These are phyloP conservation scores for Mnemiopsis leidyi DNA, from an alignment of 37 sponge, comb jelly and placozoan genomes.

Conservation along the genomic window DNA sequence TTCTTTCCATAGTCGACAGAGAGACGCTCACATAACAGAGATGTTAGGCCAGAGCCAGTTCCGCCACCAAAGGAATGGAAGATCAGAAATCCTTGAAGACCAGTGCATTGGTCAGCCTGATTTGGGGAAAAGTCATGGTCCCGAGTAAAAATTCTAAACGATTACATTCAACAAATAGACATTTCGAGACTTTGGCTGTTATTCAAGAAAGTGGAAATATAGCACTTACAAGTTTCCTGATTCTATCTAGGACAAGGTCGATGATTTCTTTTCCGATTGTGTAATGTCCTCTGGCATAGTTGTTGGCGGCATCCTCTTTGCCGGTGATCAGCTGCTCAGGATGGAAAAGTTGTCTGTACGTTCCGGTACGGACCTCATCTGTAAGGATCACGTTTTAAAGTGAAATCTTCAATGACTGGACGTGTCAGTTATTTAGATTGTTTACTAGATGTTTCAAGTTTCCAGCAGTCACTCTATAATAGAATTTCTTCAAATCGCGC, in stretches of 20 bases:
- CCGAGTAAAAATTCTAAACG: too few species aligned
- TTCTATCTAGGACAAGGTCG: slow-evolving; percentile 71
- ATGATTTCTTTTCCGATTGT: slow-evolving; percentile 77
- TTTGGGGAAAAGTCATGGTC: too few species aligned
- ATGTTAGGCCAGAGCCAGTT: slow-evolving; percentile 72
- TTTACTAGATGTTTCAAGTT: too few species aligned
- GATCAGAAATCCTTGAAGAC: slow-evolving; percentile 70
- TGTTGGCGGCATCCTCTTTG: slow-evolving; percentile 81
- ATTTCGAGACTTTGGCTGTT: too few species aligned
- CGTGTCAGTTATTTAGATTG: too few species aligned
- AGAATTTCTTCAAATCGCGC: background rate
- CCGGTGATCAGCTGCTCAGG: slow-evolving; percentile 82
- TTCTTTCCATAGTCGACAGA: slow-evolving; percentile 68
- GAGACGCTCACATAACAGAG: slow-evolving; percentile 66
- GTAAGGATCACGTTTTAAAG: background rate
- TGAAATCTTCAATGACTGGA: too few species aligned
- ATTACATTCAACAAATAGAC: too few species aligned
- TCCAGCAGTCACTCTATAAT: background rate
- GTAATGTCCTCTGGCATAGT: slow-evolving; percentile 86
- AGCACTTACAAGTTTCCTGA: slow-evolving; percentile 68
- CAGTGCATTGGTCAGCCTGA: slow-evolving; percentile 69
- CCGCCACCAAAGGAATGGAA: slow-evolving; percentile 73
- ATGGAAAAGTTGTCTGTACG: slow-evolving; percentile 83
- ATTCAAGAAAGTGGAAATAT: background rate
- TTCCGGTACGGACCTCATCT: slow-evolving; percentile 86